These are phyloP conservation scores for Diceros bicornis DNA, from an alignment of 2,797 vertebrate species.

Conservation along the genomic window DNA sequence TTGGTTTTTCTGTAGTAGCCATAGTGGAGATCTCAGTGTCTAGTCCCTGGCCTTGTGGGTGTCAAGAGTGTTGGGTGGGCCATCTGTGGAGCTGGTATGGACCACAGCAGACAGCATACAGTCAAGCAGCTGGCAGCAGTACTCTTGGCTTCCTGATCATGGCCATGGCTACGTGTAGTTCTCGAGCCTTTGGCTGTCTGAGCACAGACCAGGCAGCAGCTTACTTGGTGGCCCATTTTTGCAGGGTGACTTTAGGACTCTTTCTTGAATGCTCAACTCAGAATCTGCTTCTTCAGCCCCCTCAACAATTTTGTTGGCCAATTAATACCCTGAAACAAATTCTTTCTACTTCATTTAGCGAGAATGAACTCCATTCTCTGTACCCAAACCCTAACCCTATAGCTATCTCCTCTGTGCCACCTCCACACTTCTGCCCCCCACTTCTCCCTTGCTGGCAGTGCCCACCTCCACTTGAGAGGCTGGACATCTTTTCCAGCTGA, in stretches of 20 bases:
- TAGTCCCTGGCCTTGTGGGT: background rate
- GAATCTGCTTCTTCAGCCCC: conserved; percentile 6
- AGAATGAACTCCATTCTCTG: conserved; percentile 32
- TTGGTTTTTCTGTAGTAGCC: background rate
- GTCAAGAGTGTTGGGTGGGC: background rate
- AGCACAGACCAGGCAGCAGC: background rate
- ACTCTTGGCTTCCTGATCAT: background rate
- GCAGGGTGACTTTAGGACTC: background rate
- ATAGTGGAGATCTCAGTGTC: background rate
- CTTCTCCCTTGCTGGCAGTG: background rate
- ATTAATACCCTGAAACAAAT: background rate
- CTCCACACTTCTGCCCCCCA: too few relatives aligned
- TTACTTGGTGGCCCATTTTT: background rate
- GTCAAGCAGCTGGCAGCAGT: background rate
- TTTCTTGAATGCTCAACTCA: background rate
- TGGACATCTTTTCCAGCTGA: background rate
- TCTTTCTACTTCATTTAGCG: background rate
- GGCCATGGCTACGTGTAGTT: background rate
- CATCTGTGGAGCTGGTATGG: background rate
- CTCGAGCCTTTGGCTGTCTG: background rate
- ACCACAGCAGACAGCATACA: accelerated
- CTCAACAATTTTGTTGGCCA: background rate
- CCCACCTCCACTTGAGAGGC: background rate
- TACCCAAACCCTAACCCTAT: background rate
- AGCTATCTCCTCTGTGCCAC: background rate